Evolutionary conservation across 2,797 vertebrate species (phyloP).

Genomic region (Galagoides demidoff): DNA sequence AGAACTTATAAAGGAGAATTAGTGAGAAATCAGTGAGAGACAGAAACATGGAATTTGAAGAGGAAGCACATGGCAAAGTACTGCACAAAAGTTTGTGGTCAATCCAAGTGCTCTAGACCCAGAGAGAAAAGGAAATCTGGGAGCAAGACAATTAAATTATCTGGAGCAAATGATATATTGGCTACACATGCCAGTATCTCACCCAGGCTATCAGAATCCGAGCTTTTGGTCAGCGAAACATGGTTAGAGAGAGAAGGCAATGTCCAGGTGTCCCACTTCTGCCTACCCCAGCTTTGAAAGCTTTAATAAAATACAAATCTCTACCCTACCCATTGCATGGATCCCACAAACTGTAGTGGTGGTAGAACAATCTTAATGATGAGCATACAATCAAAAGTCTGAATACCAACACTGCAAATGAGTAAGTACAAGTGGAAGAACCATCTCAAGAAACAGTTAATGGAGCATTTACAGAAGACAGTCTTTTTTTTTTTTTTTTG

Average conservation of each 20-base stretch:
- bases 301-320: not conserved
- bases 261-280: not conserved
- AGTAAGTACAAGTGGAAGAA: not conserved
- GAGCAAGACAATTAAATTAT: not conserved
- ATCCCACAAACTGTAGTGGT: not conserved
- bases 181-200: not conserved
- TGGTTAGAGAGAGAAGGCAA: not conserved
- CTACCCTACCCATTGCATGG: not conserved
- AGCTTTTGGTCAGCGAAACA: not conserved
- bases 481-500: too few relatives aligned
- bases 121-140: not conserved
- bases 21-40: not conserved
- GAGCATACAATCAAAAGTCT: not conserved
- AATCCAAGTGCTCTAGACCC: not conserved
- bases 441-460: not conserved
- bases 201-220: not conserved
- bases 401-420: not conserved
- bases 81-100: not conserved
- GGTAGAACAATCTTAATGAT: not conserved
- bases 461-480: not conserved
- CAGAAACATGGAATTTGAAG: not conserved
- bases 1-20: not conserved
- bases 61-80: slow-evolving; percentile 16
- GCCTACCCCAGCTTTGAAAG: not conserved
- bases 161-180: not conserved